These are phyloP conservation scores for Alfaro cultratus DNA, from an alignment of 2,797 vertebrate genomes.

Conservation along the genomic window DNA sequence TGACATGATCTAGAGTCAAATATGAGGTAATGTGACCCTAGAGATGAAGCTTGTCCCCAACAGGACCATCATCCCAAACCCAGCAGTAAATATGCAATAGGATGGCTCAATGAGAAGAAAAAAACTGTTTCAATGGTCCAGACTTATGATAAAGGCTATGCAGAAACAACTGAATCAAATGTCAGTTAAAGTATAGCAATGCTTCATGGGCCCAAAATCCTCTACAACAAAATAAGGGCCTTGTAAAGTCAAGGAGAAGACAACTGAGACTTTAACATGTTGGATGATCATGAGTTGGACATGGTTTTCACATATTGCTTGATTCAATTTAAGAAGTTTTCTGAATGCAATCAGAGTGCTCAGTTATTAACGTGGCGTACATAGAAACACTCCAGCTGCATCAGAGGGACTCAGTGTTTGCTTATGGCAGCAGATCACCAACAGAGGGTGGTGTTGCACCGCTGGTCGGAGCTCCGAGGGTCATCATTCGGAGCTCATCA, in stretches of 20 bases:
- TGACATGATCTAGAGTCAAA: neutral
- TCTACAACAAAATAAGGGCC: neutral
- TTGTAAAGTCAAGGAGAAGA: neutral
- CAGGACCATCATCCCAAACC: neutral
- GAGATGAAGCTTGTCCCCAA: neutral
- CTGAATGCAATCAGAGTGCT: too few relatives aligned
- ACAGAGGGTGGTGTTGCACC: slow-evolving; percentile 84
- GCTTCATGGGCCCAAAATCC: neutral
- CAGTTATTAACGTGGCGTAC: neutral
- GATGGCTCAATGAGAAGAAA: neutral
- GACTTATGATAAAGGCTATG: neutral
- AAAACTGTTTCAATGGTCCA: neutral
- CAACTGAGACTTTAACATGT: neutral
- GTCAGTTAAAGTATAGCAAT: neutral
- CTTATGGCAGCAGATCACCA: slow-evolving; percentile 65
- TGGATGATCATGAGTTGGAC: neutral
- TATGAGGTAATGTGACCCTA: neutral
- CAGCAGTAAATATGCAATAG: neutral
- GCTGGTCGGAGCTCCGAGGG: slow-evolving; percentile 56
- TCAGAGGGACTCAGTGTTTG: slow-evolving; percentile 20
- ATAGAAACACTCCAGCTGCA: neutral
- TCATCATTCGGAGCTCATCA: slow-evolving; percentile 28
- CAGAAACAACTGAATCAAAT: neutral
- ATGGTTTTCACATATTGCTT: neutral
- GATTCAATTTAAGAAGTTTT: neutral